phyloP scores from a whole-genome alignment of 2,797 vertebrate genomes.

The Nannoperca obscura region DNA sequence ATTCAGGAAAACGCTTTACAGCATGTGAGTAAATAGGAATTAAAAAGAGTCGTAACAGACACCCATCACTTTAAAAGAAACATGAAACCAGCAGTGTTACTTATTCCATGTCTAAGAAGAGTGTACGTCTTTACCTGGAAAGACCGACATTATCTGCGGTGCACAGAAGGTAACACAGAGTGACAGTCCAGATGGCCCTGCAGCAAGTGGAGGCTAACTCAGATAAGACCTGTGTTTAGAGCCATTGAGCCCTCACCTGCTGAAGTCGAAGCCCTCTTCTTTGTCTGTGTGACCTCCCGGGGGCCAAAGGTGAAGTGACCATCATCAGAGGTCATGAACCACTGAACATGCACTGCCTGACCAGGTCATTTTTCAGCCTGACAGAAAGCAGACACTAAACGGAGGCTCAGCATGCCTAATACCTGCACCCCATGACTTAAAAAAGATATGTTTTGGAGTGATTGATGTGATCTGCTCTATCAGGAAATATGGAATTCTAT shows the following conservation, averaged over 20 bases:
- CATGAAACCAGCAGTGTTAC: not conserved
- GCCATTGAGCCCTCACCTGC: conserved; percentile 34
- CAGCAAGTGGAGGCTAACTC: conserved; percentile 26
- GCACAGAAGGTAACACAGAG: conserved; percentile 15
- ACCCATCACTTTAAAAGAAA: not conserved
- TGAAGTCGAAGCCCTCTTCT: conserved; percentile 17
- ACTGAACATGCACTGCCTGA: conserved; percentile 34
- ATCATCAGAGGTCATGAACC: conserved; percentile 51
- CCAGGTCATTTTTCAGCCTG: conserved; percentile 1
- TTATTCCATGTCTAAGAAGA: not conserved
- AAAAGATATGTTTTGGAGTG: no score
- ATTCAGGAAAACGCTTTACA: no score
- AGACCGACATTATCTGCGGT: conserved; percentile 18
- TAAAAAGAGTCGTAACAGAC: not conserved
- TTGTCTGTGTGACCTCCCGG: conserved; percentile 50
- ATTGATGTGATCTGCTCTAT: not conserved
- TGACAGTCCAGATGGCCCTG: conserved; percentile 32
- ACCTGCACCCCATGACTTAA: not conserved
- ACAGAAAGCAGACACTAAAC: conserved; percentile 36
- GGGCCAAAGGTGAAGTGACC: conserved; percentile 56
- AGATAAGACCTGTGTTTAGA: conserved; percentile 48
- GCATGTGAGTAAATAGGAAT: not conserved
- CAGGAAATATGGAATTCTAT: not conserved
- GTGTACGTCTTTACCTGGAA: not conserved
- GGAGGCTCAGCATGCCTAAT: not conserved